These are phyloP conservation scores for Bolborhynchus lineola DNA, from an alignment of 2,113 vertebrate genomes.

Conservation along the genomic window DNA sequence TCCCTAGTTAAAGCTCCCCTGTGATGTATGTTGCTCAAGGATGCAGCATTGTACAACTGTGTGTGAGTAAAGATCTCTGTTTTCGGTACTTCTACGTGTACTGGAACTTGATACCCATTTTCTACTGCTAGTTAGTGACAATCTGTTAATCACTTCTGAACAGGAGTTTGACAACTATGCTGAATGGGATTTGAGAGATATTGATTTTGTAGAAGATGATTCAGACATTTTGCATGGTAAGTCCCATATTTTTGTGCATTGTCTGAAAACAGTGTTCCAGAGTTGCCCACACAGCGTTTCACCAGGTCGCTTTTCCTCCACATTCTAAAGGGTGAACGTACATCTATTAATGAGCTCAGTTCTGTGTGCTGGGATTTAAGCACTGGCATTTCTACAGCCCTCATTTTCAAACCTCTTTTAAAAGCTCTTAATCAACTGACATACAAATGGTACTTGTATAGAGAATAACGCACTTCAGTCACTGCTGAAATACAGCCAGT, in stretches of 20 bases:
- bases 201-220: constrained; percentile 99
- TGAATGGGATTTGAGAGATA: constrained; percentile 99
- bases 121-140: background rate
- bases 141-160: constrained; percentile 3
- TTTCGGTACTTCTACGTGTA: background rate
- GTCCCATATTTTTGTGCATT: constrained; percentile 14
- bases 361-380: background rate
- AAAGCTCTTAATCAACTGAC: background rate
- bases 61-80: background rate
- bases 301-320: background rate
- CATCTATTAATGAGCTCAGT: background rate
- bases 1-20: background rate
- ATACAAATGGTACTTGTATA: background rate
- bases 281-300: background rate
- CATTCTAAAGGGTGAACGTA: background rate
- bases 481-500: background rate
- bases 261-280: background rate
- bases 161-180: constrained; percentile 99
- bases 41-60: background rate
- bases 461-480: background rate
- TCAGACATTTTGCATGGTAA: constrained; percentile 94
- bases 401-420: background rate
- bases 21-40: background rate
- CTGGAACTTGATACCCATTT: background rate
- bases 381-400: background rate